Base-by-base conservation (phyloP, 2,113 vertebrate genomes). In the Rhinolophus ferrumequinum region DNA sequence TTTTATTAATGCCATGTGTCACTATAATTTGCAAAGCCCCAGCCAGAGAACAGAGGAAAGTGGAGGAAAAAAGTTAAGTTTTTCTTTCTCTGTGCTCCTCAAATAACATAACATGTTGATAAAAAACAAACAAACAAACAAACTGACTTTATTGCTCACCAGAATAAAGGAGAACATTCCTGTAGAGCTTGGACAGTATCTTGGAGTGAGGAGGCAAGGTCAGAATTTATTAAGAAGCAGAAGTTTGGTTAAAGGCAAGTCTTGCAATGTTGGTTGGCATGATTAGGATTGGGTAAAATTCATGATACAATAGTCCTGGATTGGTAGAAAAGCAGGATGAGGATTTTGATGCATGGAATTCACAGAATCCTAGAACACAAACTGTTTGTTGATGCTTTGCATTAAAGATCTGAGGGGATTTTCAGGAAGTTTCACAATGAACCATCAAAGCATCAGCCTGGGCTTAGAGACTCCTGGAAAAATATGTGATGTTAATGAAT, bases 131-230 rank as follows among this genome's bases (percentile, higher is more conserved):
- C 22, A 22, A 60, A 60, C 22, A 60, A 83, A 67, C 41, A 44
- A 50, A 33, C 4, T 28, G 44, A 41, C 28, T 81, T 44, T 44
- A 38, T 54, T 80, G 24, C n/a, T 88, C 33, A 83, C 8, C 21
- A 83, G 21, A 16, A 5, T 52, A 80, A 58, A 67, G 28, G 47
- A 50, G 47, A 24, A 7, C 4, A 41, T 72, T 84, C 44, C 30
- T 90, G 0, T 72, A 52, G 18, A 70, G 18, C 5, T 72, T 64
- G 10, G 21, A 1, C 1, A 50, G 38, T 11, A 0, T 50, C 24
- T 67, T 47, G 5, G 33, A 75, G 15, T 67, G 47, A 19, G 54
- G 35, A 26, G 10, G 6, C 14, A 30, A 88, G 5, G 26, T n/a
- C 30, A 58, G 18, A 81, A 13, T 50, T 50, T 12, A 50, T 12